These are phyloP conservation scores for Leptopterna dolabrata DNA, from an alignment of 2,888 invertebrate genomes.

Conservation along the genomic window DNA sequence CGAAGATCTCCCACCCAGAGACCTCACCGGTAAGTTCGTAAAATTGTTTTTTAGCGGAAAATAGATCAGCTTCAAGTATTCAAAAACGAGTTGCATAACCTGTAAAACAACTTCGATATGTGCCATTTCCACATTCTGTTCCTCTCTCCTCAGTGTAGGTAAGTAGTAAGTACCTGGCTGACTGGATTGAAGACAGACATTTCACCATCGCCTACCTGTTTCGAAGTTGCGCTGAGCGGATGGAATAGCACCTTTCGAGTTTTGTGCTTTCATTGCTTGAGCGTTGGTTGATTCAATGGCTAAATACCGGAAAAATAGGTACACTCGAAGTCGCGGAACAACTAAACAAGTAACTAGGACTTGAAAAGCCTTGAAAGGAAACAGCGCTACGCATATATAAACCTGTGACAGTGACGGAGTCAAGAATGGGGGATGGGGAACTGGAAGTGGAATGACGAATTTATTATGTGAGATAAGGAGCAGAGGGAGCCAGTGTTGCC, in stretches of 20 bases:
- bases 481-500: background rate
- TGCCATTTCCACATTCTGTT: too few relatives aligned
- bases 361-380: background rate
- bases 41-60: too few relatives aligned
- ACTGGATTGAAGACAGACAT: background rate
- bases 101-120: too few relatives aligned
- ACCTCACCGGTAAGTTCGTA: constrained; percentile 26
- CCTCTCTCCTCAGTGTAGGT: too few relatives aligned
- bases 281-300: too few relatives aligned
- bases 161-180: too few relatives aligned
- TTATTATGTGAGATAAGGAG: too few relatives aligned
- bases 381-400: background rate
- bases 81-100: too few relatives aligned
- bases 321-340: background rate
- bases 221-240: background rate
- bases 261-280: background rate
- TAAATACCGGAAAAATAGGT: background rate
- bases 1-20: constrained; percentile 20
- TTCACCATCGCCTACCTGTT: background rate
- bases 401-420: background rate
- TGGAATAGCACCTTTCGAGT: background rate
- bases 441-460: too few relatives aligned
- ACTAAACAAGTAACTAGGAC: background rate
- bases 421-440: background rate
- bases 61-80: too few relatives aligned